Conservation (phyloP, 2,888 invertebrate genomes). For the Nysson spinosus region DNA sequence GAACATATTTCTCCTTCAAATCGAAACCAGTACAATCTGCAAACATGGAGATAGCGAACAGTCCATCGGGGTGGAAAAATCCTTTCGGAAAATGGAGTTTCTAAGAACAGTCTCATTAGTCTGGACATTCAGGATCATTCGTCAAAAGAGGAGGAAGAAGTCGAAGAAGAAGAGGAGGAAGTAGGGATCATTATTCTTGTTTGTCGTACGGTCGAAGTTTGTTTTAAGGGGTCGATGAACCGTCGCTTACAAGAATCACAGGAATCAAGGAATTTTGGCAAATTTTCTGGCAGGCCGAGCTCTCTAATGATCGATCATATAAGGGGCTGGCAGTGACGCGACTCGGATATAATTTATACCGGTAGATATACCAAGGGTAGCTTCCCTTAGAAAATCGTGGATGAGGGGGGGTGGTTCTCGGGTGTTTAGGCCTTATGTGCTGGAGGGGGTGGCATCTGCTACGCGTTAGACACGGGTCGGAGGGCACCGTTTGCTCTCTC, state of each 20-base stretch:
- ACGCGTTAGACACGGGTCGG: slow-evolving; percentile 76
- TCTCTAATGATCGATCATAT: slow-evolving; percentile 77
- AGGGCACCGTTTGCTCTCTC: slow-evolving; percentile 73
- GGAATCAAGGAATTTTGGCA: slow-evolving; percentile 65
- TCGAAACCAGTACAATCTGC: no score
- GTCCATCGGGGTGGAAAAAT: no score
- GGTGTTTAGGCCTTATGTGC: slow-evolving; percentile 33
- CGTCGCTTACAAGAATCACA: slow-evolving; percentile 9
- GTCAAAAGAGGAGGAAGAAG: slow-evolving; percentile 21
- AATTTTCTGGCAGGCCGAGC: slow-evolving; percentile 74
- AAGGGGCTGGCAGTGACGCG: slow-evolving; percentile 75
- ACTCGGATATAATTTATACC: slow-evolving; percentile 76
- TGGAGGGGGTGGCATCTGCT: slow-evolving; percentile 76
- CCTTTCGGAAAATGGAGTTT: background rate
- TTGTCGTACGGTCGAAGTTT: slow-evolving; percentile 4
- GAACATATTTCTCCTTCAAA: no score
- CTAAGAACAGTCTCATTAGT: background rate
- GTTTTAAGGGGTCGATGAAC: slow-evolving; percentile 18
- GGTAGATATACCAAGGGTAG: slow-evolving; percentile 73
- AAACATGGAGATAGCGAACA: no score
- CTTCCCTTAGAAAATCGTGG: slow-evolving; percentile 66
- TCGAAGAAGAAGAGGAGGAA: background rate
- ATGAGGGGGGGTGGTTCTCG: slow-evolving; percentile 41
- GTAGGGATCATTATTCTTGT: slow-evolving; percentile 23
- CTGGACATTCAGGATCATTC: slow-evolving; percentile 4